Percentiles rank a stretch among this genome's conserved stretches.
Evolutionary conservation across 1,140 invertebrate genomes (phyloP).

Genomic region (Drosophila athabasca): DNA sequence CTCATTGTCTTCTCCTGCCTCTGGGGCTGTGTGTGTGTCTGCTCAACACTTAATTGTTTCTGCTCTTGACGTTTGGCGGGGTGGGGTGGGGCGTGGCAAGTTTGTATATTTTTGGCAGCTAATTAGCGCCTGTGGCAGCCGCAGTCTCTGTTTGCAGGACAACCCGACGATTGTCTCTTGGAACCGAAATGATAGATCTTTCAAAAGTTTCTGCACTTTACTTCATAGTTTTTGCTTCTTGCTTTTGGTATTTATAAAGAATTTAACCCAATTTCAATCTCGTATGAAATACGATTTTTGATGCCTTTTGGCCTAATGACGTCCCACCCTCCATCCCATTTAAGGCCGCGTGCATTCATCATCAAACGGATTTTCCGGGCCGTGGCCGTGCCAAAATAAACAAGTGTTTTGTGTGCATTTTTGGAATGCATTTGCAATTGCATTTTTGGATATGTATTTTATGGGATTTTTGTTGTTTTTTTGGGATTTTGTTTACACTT

Average conservation of each 20-base stretch:
- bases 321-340: background rate
- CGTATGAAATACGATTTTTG: slow-evolving; percentile 41
- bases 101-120: too few relatives aligned
- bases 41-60: slow-evolving; percentile 28
- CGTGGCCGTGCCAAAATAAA: slow-evolving; percentile 35
- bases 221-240: too few relatives aligned
- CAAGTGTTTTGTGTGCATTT: slow-evolving; percentile 26
- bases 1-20: slow-evolving; percentile 7
- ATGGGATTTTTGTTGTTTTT: slow-evolving; percentile 23
- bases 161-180: too few relatives aligned
- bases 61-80: background rate
- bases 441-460: slow-evolving; percentile 4
- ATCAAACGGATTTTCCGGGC: slow-evolving; percentile 40
- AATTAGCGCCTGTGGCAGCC: too few relatives aligned
- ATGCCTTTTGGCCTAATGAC: slow-evolving; percentile 24
- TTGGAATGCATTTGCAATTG: slow-evolving; percentile 10
- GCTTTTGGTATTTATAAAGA: slow-evolving; percentile 13
- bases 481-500: slow-evolving; percentile 30
- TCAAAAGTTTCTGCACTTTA: background rate
- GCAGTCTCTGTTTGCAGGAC: too few relatives aligned
- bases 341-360: slow-evolving; percentile 31
- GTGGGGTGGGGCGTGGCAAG: too few relatives aligned
- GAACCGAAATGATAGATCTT: background rate
- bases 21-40: background rate
- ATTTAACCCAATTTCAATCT: slow-evolving; percentile 17